These are phyloP conservation scores for Drosophila miranda DNA, from an alignment of 1,140 invertebrate species.

Conservation along the genomic window DNA sequence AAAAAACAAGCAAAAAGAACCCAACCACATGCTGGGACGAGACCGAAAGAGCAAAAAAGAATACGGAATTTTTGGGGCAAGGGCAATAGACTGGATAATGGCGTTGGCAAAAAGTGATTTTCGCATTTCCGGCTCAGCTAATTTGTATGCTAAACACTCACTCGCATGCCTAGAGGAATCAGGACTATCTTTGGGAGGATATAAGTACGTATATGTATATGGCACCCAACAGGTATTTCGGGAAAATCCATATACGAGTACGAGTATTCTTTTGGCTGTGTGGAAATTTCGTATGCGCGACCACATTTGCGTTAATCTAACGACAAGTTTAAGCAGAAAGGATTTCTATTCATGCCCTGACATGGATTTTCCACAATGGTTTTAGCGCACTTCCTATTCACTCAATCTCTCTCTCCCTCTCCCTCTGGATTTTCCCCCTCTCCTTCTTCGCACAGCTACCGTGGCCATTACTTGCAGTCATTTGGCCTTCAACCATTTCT, in stretches of 20 bases:
- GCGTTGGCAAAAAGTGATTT: conserved; percentile 74
- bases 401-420: conserved; percentile 9
- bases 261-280: neutral
- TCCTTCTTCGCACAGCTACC: too few relatives aligned
- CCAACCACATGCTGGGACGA: conserved; percentile 35
- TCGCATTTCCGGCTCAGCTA: conserved; percentile 72
- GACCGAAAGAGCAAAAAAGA: conserved; percentile 10
- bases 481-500: conserved; percentile 62
- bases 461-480: conserved; percentile 74
- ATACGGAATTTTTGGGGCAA: conserved; percentile 16
- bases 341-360: conserved; percentile 69
- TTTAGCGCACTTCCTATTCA: too few relatives aligned
- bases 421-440: conserved; percentile 6
- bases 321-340: conserved; percentile 76
- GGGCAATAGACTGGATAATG: conserved; percentile 68
- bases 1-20: conserved; percentile 15
- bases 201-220: neutral
- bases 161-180: conserved; percentile 30
- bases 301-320: conserved; percentile 79
- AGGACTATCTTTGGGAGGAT: neutral
- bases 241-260: conserved; percentile 20
- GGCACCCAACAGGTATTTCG: conserved; percentile 66
- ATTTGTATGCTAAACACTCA: conserved; percentile 79
- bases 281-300: conserved; percentile 67
- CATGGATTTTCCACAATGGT: conserved; percentile 21